A percentile compares a stretch with the other conserved stretches of the same genome.
phyloP scores from a whole-genome alignment of 2,797 vertebrate species.

The Anas acuta region DNA sequence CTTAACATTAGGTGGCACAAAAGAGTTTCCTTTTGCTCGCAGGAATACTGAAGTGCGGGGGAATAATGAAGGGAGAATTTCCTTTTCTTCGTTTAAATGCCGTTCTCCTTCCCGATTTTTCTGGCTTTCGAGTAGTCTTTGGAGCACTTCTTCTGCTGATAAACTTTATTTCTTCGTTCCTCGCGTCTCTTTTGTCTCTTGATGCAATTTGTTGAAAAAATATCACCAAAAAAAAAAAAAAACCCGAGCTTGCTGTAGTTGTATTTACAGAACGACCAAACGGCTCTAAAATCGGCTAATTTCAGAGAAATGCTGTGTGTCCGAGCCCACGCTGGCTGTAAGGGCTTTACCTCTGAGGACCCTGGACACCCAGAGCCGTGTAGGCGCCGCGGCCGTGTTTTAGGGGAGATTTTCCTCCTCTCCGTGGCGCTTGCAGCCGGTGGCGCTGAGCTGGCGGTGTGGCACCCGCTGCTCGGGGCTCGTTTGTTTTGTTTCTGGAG shows the following conservation, averaged over 20 bases:
- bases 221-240: background rate
- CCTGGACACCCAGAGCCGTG: accelerated
- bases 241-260: background rate
- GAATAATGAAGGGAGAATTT: background rate
- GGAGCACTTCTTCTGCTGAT: constrained; percentile 9
- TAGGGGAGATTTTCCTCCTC: background rate
- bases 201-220: background rate
- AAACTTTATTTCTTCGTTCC: background rate
- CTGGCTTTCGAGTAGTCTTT: background rate
- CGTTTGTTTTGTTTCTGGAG: background rate
- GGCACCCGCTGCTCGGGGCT: background rate
- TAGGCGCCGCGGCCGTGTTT: background rate
- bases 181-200: background rate
- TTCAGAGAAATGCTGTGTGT: background rate
- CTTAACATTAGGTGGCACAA: constrained; percentile 77
- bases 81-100: background rate
- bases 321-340: background rate
- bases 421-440: background rate
- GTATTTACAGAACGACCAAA: background rate
- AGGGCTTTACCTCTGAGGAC: background rate
- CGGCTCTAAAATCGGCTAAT: background rate
- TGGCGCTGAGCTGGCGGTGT: background rate
- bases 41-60: background rate
- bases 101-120: background rate
- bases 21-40: constrained; percentile 65